Base-by-base conservation (phyloP, 2,888 invertebrate species). In the Chirona hameri region DNA sequence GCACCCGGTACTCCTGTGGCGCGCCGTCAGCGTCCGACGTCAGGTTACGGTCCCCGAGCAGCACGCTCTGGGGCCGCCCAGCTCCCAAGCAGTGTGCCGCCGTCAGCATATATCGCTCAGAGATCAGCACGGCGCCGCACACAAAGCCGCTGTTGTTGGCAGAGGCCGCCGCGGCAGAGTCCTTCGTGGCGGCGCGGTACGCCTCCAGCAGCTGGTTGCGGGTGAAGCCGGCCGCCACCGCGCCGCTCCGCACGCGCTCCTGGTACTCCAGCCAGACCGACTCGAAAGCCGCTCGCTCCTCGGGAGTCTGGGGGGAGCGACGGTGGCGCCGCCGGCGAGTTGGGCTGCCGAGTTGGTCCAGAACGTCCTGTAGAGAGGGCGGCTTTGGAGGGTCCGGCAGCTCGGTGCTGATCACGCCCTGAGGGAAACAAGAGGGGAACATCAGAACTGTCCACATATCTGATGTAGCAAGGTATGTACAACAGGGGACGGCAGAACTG, bases 71-170 rank as follows among this genome's bases (percentile, higher is more conserved):
- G 15, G 72, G 72, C 72, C 27, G 29, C 15, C 72, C 72, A 5
- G 31, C 72, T 15, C 14, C 12, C 15, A 72, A 31, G 24, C 72
- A 72, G 72, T 72, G 72, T 4, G 72, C 72, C 31, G 72, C 72
- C 72, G 72, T 72, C 72, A 72, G 31, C 72, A 72, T 72, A 31
- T 1, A 31, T 29, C 72, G 72, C 31, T 29, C 29, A n/a, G 72
- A 72, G 72, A 72, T 72, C 31, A 72, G 72, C 72, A 31, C 72
- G 72, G 31, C 72, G 72, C 72, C 72, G 18, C 72, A 72, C 4
- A 31, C 31, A 12, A 10, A 72, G 27, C 65, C 27, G 27, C n/a
- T 27, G 48, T 48, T 48, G 9, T 10, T 29, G 0, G 31, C 15
- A 0, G 31, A 5, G 12, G 5, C 31, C 57, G 57, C 57, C n/a